Conservation (phyloP, 2,888 invertebrate genomes). For the Chesias legatella region DNA sequence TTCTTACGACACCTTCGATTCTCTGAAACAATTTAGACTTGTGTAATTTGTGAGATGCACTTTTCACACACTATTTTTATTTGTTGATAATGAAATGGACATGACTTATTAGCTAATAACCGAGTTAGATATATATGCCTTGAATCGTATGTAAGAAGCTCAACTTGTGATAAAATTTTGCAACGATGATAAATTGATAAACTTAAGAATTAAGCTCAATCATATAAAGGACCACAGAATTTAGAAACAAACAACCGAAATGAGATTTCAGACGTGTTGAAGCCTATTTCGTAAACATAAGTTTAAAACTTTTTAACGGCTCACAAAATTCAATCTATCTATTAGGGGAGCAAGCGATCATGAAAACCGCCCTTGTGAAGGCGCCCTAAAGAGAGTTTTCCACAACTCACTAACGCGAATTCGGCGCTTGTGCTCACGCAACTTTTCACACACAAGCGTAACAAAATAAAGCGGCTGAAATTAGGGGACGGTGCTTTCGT, state of each 20-base stretch:
- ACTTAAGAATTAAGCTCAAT: no score
- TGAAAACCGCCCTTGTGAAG: conserved; percentile 67
- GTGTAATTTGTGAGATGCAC: conserved; percentile 21
- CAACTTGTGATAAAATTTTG: no score
- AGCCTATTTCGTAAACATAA: conserved; percentile 22
- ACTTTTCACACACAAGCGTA: conserved; percentile 71
- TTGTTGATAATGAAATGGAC: no score
- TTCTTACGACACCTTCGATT: conserved; percentile 64
- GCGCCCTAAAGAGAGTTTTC: conserved; percentile 75
- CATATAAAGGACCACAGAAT: no score
- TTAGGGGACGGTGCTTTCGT: conserved; percentile 40
- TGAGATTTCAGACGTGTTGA: conserved; percentile 18
- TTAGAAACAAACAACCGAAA: conserved; percentile 10
- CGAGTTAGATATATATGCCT: no score
- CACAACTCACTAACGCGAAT: conserved; percentile 75
- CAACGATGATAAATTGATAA: no score
- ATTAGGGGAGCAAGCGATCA: conserved; percentile 48
- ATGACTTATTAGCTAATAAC: no score
- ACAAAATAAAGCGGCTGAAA: conserved; percentile 74
- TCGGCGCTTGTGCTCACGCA: conserved; percentile 62
- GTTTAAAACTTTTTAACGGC: conserved; percentile 23
- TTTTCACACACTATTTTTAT: background rate
- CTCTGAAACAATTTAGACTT: conserved; percentile 39
- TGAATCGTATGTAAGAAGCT: no score
- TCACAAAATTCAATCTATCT: conserved; percentile 47